Percentiles rank a stretch among this genome's conserved stretches.
phyloP scores from a whole-genome alignment of 2,797 vertebrate species.

The Acanthiza pusilla region DNA sequence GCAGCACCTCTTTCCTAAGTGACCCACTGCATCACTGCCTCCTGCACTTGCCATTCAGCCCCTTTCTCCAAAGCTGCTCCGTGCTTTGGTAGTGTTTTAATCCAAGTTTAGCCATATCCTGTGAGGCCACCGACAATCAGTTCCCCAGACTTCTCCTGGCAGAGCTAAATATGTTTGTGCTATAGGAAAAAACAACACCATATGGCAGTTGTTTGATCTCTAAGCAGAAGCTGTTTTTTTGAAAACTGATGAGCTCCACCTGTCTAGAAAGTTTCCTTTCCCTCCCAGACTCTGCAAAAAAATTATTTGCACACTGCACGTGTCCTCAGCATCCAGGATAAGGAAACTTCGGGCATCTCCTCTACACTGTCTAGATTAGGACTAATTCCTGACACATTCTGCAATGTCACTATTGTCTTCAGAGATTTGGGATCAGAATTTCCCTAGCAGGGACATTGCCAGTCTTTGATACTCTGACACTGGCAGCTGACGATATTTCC shows the following conservation, averaged over 20 bases:
- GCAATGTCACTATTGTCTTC: not conserved
- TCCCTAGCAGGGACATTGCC: not conserved
- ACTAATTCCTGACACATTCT: not conserved
- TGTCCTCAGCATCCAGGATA: not conserved
- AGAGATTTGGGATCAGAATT: not conserved
- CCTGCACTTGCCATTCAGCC: not conserved
- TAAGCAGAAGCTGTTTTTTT: not conserved
- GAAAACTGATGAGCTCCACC: slow-evolving; percentile 22
- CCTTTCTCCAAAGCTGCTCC: not conserved
- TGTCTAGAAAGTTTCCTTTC: slow-evolving; percentile 7
- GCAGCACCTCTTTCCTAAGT: not conserved
- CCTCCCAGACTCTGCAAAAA: not conserved
- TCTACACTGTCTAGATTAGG: not conserved
- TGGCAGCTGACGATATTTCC: not conserved
- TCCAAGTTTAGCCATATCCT: not conserved
- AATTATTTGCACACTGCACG: not conserved
- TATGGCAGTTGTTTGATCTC: slow-evolving; percentile 51
- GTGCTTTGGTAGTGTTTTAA: not conserved
- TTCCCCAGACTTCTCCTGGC: slow-evolving; percentile 7
- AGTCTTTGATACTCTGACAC: not conserved
- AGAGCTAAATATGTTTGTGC: slow-evolving; percentile 33
- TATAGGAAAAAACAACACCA: slow-evolving; percentile 41
- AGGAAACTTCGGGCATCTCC: not conserved
- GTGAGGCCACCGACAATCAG: not conserved
- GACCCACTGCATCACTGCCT: not conserved